phyloP scores from a whole-genome alignment of 92 coral and sea anemone species.

The Phenganax marumi region DNA sequence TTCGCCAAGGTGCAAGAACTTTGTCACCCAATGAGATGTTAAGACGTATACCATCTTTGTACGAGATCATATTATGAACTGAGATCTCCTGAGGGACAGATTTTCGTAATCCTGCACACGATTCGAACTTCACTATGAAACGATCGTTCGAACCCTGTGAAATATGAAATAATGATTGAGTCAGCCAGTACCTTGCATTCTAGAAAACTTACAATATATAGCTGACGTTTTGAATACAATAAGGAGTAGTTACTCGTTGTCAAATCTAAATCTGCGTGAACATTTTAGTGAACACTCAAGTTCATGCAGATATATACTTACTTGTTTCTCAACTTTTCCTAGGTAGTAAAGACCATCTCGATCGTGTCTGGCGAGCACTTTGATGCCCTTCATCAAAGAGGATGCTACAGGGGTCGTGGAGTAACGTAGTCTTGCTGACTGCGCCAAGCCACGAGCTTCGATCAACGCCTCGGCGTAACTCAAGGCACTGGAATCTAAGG shows the following conservation, averaged over 20 bases:
- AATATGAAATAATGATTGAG: not conserved
- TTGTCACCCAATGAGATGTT: conserved; percentile 91
- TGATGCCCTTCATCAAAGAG: conserved; percentile 80
- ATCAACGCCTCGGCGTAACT: conserved; percentile 92
- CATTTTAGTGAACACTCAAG: too few relatives aligned
- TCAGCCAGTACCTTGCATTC: too few relatives aligned
- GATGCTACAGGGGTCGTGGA: conserved; percentile 81
- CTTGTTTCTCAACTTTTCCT: conserved; percentile 85
- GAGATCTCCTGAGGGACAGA: conserved; percentile 79
- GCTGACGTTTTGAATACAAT: too few relatives aligned
- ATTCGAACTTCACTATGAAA: conserved; percentile 79
- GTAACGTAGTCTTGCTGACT: conserved; percentile 36
- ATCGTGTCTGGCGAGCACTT: conserved; percentile 78
- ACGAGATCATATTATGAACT: conserved; percentile 74
- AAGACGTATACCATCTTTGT: conserved; percentile 80
- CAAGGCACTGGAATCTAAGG: conserved; percentile 64
- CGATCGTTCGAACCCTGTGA: conserved; percentile 68
- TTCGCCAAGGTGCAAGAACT: conserved; percentile 98
- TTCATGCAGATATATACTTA: conserved; percentile 14
- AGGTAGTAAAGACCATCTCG: conserved; percentile 86
- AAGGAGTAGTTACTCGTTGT: too few relatives aligned
- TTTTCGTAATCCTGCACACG: conserved; percentile 78
- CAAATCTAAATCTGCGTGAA: too few relatives aligned
- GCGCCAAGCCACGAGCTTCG: conserved; percentile 87
- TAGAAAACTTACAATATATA: not conserved